A percentile compares a stretch with the other conserved stretches of the same genome.
Evolutionary conservation across 2,797 vertebrate genomes (phyloP).

Genomic region (Perodicticus potto): DNA sequence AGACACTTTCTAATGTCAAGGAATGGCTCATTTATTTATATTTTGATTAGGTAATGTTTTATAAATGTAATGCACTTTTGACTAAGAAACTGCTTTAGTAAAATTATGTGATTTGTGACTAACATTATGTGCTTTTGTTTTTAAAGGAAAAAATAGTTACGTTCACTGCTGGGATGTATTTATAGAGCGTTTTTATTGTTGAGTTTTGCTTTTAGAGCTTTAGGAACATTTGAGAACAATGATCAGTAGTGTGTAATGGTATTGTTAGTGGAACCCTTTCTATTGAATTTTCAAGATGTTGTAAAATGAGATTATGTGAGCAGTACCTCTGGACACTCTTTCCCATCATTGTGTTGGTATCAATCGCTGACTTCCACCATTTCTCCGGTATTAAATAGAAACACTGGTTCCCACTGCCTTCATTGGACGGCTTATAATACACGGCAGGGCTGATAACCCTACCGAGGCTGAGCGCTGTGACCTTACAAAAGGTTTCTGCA

Average conservation of each 20-base stretch:
- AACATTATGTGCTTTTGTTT: constrained; percentile 86
- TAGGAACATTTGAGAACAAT: constrained; percentile 89
- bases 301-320: constrained; percentile 91
- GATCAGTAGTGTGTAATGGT: constrained; percentile 89
- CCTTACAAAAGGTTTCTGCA: constrained; percentile 40
- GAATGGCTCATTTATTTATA: constrained; percentile 58
- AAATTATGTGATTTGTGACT: constrained; percentile 86
- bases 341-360: constrained; percentile 94
- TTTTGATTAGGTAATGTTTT: constrained; percentile 55
- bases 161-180: constrained; percentile 89
- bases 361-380: constrained; percentile 93
- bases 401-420: constrained; percentile 90
- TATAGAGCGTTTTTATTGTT: constrained; percentile 86
- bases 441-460: constrained; percentile 91
- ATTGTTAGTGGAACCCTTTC: constrained; percentile 89
- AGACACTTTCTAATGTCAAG: constrained; percentile 51
- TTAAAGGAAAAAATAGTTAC: constrained; percentile 82
- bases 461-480: constrained; percentile 87
- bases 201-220: constrained; percentile 88
- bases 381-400: constrained; percentile 92
- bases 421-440: constrained; percentile 89
- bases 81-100: constrained; percentile 65
- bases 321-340: constrained; percentile 92
- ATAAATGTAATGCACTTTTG: constrained; percentile 50
- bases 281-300: constrained; percentile 92